phyloP scores from a whole-genome alignment of 2,113 vertebrate genomes.

The Pterophyllum scalare region DNA sequence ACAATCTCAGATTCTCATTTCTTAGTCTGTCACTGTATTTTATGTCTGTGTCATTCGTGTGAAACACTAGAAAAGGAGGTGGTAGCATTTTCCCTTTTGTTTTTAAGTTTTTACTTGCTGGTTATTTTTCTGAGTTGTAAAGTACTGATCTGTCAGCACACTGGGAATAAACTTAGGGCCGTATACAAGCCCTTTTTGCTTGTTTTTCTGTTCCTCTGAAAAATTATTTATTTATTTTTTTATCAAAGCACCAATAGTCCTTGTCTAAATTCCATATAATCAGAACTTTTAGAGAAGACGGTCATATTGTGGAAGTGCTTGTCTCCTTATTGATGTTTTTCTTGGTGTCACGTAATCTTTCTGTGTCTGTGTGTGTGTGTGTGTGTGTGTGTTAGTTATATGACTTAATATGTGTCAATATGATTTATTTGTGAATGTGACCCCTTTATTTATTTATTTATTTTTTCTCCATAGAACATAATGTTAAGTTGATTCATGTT shows the following conservation, averaged over 20 bases:
- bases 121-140: too few relatives aligned
- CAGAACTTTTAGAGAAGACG: neutral
- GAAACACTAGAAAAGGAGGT: neutral
- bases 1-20: neutral
- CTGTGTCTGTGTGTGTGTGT: neutral
- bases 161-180: too few relatives aligned
- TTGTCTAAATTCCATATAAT: neutral
- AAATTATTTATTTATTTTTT: conserved; percentile 1
- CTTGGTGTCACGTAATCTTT: neutral
- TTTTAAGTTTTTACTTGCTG: too few relatives aligned
- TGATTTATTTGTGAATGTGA: neutral
- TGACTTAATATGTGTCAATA: neutral
- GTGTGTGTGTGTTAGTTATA: neutral
- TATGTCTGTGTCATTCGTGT: neutral
- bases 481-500: neutral
- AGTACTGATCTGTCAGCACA: too few relatives aligned
- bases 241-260: neutral
- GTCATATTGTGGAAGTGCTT: neutral
- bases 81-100: too few relatives aligned
- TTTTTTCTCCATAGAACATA: neutral
- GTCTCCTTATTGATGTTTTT: conserved; percentile 17
- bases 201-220: neutral
- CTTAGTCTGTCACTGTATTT: neutral
- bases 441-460: neutral
- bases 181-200: neutral